Evolutionary conservation across 2,888 invertebrate species (phyloP), one percentile per base, ranked within the genome.

Genomic region (Dexiosoma caninum): DNA sequence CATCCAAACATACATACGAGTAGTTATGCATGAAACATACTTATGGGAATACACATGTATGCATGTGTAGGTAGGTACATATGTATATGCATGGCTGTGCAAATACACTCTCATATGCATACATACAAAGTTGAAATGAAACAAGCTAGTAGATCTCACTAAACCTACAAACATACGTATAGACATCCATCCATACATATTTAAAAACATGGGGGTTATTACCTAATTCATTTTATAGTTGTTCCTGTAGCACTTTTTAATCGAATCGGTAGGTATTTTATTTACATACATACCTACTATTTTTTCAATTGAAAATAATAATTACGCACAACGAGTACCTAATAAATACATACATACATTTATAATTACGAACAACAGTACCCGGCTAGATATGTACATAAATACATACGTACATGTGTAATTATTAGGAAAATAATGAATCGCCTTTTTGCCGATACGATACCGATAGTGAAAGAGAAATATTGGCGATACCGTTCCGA

Each of bases 181-280:
- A 10, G 8, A 35, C 10, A 2, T 9, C 10, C 42, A 19, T 16
- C 8, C 37, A 35, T 27, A 66, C 35, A 66, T 49, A n/a, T 21
- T 49, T 35, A 21, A 21, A 49, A 37, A 27, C n/a, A 66, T 66
- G 37, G 27, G 51, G 51, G 70, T 60, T 51, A 37, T 60, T n/a
- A n/a, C n/a, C n/a, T 71, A 60, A 23, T 40, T 40, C 49, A 23
- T 27, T 66, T 37, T 51, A 51, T 42, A 42, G 14, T 49, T 23
- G 30, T 59, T 16, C 19, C 16, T 23, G n/a, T 53, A 16, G 23
- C 2, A 19, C 30, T 27, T 30, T 62, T 1, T 44, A 16, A n/a
- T n/a, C n/a, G n/a, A n/a, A n/a, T n/a, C n/a, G n/a, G n/a, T n/a
- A n/a, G n/a, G n/a, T n/a, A n/a, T n/a, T n/a, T n/a, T n/a, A n/a